These are phyloP conservation scores for Portunus trituberculatus DNA, from an alignment of 1,140 invertebrate genomes.

Conservation along the genomic window DNA sequence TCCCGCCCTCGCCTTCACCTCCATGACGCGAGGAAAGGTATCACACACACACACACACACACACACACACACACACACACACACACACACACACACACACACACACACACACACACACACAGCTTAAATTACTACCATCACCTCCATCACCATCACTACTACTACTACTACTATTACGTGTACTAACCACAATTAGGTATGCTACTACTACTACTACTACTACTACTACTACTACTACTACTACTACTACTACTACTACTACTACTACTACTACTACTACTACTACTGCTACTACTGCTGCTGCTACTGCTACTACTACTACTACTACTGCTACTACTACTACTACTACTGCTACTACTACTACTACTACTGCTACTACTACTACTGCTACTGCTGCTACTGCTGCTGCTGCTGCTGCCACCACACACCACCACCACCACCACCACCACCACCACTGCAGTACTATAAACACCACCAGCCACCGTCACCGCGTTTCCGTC, in stretches of 20 bases:
- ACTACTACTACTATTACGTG: too few relatives aligned
- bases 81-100: too few relatives aligned
- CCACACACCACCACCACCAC: neutral
- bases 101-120: too few relatives aligned
- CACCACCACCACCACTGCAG: neutral
- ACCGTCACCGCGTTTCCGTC: too few relatives aligned
- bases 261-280: neutral
- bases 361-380: neutral
- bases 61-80: too few relatives aligned
- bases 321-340: slow-evolving; percentile 6
- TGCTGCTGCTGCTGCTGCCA: neutral
- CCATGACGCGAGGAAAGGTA: neutral
- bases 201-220: neutral
- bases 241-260: slow-evolving; percentile 21
- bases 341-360: neutral
- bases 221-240: slow-evolving; percentile 23
- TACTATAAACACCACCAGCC: too few relatives aligned
- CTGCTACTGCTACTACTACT: neutral
- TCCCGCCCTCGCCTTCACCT: too few relatives aligned
- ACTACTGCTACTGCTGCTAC: slow-evolving; percentile 7
- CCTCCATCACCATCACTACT: too few relatives aligned
- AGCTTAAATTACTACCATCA: too few relatives aligned
- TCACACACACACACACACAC: too few relatives aligned
- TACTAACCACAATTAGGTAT: too few relatives aligned
- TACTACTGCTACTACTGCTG: neutral